phyloP scores from a whole-genome alignment of 2,888 invertebrate species.

The Gari tellinella region DNA sequence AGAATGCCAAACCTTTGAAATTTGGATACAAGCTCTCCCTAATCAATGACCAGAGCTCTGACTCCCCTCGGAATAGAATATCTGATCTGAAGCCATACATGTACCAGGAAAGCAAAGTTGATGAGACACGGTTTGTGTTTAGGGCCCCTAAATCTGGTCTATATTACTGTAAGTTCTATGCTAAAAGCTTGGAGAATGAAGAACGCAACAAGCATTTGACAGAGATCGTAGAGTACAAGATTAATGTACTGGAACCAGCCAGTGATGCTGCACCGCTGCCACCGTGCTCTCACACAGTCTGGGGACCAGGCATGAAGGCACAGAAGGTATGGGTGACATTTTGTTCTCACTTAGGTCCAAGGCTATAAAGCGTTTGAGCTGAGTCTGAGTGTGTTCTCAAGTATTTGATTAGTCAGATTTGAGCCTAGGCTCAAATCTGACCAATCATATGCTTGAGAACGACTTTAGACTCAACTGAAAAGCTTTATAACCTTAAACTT shows the following conservation, averaged over 20 bases:
- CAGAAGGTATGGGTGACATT: conserved; percentile 51
- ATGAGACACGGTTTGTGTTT: conserved; percentile 61
- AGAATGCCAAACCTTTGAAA: conserved; percentile 61
- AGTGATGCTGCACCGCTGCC: conserved; percentile 66
- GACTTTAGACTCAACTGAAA: no score
- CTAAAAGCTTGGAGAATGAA: conserved; percentile 53
- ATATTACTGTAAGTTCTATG: conserved; percentile 65
- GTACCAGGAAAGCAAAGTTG: conserved; percentile 62
- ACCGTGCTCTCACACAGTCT: conserved; percentile 62
- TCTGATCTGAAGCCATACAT: conserved; percentile 57
- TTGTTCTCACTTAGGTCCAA: no score
- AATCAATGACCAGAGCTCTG: conserved; percentile 21
- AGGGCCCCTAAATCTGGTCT: conserved; percentile 60
- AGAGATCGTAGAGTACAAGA: conserved; percentile 66
- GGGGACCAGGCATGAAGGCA: conserved; percentile 63
- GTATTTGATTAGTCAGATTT: no score
- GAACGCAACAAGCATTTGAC: conserved; percentile 56
- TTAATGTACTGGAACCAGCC: conserved; percentile 61
- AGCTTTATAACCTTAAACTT: no score
- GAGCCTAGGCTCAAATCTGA: no score
- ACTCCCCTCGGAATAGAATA: conserved; percentile 29
- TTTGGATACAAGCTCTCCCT: conserved; percentile 57
- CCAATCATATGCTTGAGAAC: no score
- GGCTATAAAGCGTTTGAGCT: no score
- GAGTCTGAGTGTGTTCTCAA: no score